phyloP scores from a whole-genome alignment of 2,113 vertebrate genomes.

The Himantopus leucocephalus region DNA sequence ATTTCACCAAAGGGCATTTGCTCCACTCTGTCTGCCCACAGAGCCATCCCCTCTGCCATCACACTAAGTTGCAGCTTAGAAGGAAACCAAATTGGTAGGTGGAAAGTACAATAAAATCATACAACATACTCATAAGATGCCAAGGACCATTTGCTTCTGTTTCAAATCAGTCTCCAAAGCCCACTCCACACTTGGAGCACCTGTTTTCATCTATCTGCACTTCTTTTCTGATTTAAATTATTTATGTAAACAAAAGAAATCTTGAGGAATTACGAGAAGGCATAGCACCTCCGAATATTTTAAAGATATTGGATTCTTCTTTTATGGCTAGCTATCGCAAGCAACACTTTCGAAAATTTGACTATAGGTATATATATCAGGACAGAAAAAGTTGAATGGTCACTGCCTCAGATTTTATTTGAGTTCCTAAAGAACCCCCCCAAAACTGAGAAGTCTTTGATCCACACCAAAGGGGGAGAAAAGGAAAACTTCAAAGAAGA shows the following conservation, averaged over 20 bases:
- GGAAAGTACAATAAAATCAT: background rate
- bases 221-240: background rate
- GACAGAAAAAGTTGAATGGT: background rate
- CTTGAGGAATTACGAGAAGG: background rate
- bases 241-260: slow-evolving; percentile 19
- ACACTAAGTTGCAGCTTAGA: background rate
- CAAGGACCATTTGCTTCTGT: slow-evolving; percentile 12
- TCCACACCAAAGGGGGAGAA: slow-evolving; percentile 39
- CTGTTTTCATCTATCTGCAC: background rate
- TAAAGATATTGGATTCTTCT: background rate
- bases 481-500: slow-evolving; percentile 71
- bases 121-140: background rate
- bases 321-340: background rate
- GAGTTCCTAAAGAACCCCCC: slow-evolving; percentile 29
- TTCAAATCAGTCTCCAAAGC: slow-evolving; percentile 32
- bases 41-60: background rate
- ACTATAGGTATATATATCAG: background rate
- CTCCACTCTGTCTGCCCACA: background rate
- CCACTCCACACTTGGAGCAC: background rate
- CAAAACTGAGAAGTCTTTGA: slow-evolving; percentile 60
- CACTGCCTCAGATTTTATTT: slow-evolving; percentile 8
- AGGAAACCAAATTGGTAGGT: background rate
- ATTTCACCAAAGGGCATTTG: background rate
- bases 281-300: background rate
- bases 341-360: background rate